phyloP scores from a whole-genome alignment of 2,113 vertebrate genomes.

The Vidua chalybeata region DNA sequence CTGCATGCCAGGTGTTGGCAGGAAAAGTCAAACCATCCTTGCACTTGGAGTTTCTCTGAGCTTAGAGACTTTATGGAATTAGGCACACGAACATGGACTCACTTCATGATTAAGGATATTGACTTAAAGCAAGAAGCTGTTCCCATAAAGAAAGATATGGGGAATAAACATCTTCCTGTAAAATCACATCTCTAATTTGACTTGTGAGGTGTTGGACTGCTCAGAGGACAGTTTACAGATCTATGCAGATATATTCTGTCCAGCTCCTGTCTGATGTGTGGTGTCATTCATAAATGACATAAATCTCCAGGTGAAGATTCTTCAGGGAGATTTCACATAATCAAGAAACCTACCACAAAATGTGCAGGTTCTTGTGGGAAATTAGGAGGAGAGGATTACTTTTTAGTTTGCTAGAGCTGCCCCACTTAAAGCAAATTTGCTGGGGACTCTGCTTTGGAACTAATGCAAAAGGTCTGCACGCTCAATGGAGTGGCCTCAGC shows the following conservation, averaged over 20 bases:
- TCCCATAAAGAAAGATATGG: not conserved
- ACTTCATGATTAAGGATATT: not conserved
- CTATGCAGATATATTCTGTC: not conserved
- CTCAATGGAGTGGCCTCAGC: not conserved
- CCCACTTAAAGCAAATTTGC: not conserved
- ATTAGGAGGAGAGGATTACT: not conserved
- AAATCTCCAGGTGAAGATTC: not conserved
- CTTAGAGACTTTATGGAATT: not conserved
- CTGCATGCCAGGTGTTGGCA: not conserved
- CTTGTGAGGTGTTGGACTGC: not conserved
- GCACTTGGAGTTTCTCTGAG: accelerated
- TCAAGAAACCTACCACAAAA: not conserved
- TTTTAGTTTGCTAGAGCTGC: not conserved
- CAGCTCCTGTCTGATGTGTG: not conserved
- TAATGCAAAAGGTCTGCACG: not conserved
- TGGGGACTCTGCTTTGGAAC: not conserved
- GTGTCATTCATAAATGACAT: not conserved
- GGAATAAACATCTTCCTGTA: not conserved
- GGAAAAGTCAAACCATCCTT: not conserved
- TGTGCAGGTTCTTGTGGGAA: not conserved
- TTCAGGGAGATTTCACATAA: not conserved
- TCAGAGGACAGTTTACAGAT: not conserved
- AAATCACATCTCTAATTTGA: not conserved
- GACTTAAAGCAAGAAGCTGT: not conserved
- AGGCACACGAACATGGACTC: not conserved